Conservation (phyloP, 2,113 vertebrate genomes). For the Periophthalmodon schlosseri region DNA sequence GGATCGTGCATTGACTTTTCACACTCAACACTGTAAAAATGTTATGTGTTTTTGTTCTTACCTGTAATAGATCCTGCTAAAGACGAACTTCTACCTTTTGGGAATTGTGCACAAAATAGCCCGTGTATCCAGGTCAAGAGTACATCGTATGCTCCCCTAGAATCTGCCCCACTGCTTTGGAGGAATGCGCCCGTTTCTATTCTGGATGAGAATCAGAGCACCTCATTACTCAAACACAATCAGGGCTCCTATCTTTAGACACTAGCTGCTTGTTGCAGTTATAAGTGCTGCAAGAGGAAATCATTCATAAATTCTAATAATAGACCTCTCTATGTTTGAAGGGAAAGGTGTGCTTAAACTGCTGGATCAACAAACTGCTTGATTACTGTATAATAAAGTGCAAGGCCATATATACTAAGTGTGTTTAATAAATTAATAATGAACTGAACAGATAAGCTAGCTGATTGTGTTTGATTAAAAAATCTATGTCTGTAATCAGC, state of each 20-base stretch:
- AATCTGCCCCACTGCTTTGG: slow-evolving; percentile 2
- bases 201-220: slow-evolving; percentile 42
- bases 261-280: slow-evolving; percentile 1
- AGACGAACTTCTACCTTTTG: background rate
- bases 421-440: too few species aligned
- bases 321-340: slow-evolving; percentile 33
- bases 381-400: too few species aligned
- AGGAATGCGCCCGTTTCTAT: slow-evolving; percentile 38
- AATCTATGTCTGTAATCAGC: background rate
- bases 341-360: slow-evolving; percentile 29
- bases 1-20: background rate
- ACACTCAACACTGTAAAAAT: background rate
- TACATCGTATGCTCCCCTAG: background rate
- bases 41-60: background rate
- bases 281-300: slow-evolving; percentile 36
- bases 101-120: background rate
- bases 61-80: background rate
- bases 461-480: too few species aligned
- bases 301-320: slow-evolving; percentile 52
- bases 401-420: too few species aligned
- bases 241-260: slow-evolving; percentile 45
- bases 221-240: slow-evolving; percentile 44
- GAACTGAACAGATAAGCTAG: too few species aligned
- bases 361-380: background rate
- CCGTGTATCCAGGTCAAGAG: slow-evolving; percentile 4